phyloP scores from a whole-genome alignment of 1,140 invertebrate species.

The Cotesia glomerata region DNA sequence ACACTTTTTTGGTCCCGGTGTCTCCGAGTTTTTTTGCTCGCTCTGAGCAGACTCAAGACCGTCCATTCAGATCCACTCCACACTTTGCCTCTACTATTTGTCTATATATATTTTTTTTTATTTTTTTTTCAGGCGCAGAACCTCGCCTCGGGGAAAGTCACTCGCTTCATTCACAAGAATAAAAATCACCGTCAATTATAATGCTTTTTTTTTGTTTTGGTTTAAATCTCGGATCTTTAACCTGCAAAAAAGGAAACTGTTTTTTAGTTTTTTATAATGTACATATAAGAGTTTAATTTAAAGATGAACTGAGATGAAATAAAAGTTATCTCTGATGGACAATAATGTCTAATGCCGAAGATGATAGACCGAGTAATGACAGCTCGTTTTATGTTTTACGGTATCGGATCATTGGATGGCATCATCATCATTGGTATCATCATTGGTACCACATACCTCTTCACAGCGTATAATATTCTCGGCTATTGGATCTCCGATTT shows the following conservation, averaged over 20 bases:
- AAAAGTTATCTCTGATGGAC: too few species aligned
- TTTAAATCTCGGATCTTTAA: background rate
- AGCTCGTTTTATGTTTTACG: background rate
- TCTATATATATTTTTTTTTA: background rate
- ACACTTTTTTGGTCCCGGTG: slow-evolving; percentile 5
- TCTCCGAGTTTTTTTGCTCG: too few species aligned
- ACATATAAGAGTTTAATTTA: background rate
- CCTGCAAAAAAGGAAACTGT: background rate
- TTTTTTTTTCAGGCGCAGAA: background rate
- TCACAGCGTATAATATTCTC: background rate
- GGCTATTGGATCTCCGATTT: slow-evolving; percentile 33
- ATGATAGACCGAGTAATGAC: slow-evolving; percentile 25
- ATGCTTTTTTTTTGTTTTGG: background rate
- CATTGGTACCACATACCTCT: background rate
- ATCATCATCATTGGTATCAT: background rate
- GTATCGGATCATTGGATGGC: background rate
- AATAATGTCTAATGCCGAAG: slow-evolving; percentile 39
- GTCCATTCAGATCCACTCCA: slow-evolving; percentile 3
- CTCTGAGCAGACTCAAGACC: too few species aligned
- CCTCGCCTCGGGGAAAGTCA: slow-evolving; percentile 18
- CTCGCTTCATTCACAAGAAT: slow-evolving; percentile 9
- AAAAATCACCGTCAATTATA: slow-evolving; percentile 2
- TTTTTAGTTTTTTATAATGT: background rate
- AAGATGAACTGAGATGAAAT: background rate
- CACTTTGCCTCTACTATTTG: background rate